Evolutionary conservation across 2,888 invertebrate genomes (phyloP).

Genomic region (Carcina quercana): DNA sequence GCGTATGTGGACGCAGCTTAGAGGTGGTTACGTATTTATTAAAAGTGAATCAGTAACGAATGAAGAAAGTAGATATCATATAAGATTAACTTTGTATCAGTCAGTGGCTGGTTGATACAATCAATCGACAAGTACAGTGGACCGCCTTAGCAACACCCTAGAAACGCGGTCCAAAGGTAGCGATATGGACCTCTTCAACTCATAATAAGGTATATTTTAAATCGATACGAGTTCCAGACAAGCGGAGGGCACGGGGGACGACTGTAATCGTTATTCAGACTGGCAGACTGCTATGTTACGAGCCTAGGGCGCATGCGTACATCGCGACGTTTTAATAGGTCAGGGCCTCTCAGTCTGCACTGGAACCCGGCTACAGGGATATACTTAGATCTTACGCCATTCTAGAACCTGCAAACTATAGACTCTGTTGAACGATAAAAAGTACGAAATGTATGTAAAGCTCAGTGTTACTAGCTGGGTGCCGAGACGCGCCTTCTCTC

Average conservation of each 20-base stretch:
- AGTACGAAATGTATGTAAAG: constrained; percentile 26
- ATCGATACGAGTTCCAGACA: constrained; percentile 44
- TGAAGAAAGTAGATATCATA: too few species aligned
- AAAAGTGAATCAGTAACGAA: too few species aligned
- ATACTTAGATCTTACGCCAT: constrained; percentile 48
- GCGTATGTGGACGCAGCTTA: too few species aligned
- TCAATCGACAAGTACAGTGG: constrained; percentile 9
- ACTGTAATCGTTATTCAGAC: constrained; percentile 63
- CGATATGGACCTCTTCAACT: constrained; percentile 1
- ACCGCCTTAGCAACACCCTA: constrained; percentile 2
- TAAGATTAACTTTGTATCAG: too few species aligned
- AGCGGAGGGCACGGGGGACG: constrained; percentile 43
- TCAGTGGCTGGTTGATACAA: too few species aligned
- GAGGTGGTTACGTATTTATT: too few species aligned
- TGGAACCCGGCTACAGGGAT: constrained; percentile 49
- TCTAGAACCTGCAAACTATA: constrained; percentile 23
- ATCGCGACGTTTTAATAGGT: constrained; percentile 52
- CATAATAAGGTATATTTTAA: constrained; percentile 33
- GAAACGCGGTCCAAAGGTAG: background rate
- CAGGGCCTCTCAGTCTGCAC: constrained; percentile 63
- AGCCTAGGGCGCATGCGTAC: constrained; percentile 57
- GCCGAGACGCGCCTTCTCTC: constrained; percentile 8
- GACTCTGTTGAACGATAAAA: constrained; percentile 12
- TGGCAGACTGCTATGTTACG: constrained; percentile 48
- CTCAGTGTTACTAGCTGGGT: constrained; percentile 16